Evolutionary conservation across 1,140 invertebrate genomes (phyloP).

Genomic region (Lanistes nyassanus): DNA sequence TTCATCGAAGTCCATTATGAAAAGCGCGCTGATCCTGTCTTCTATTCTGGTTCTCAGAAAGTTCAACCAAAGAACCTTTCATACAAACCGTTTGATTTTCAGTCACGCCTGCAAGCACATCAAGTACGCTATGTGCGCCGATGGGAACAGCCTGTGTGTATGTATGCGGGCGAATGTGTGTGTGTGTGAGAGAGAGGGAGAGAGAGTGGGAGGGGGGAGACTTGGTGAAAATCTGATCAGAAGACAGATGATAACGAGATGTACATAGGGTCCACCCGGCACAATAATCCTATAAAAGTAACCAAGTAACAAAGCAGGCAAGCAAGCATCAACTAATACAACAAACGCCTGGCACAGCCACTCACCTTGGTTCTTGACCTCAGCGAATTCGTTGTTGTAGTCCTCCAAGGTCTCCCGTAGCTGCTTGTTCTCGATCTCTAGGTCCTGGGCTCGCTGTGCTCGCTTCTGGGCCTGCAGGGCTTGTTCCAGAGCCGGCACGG

Average conservation of each 20-base stretch:
- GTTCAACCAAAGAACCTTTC: too few species aligned
- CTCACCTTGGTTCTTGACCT: slow-evolving; percentile 71
- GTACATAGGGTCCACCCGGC: background rate
- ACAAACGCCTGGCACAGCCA: too few species aligned
- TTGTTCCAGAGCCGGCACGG: slow-evolving; percentile 68
- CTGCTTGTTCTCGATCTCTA: slow-evolving; percentile 72
- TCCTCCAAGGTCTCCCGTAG: slow-evolving; percentile 70
- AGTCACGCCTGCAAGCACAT: too few species aligned
- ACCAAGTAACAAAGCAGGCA: background rate
- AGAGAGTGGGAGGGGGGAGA: slow-evolving; percentile 8
- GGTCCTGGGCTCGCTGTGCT: slow-evolving; percentile 66
- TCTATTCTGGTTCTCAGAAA: too few species aligned
- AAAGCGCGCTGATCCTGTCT: too few species aligned
- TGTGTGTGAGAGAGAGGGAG: background rate
- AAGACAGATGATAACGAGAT: background rate
- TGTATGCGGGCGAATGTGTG: background rate
- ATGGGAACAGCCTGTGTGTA: too few species aligned
- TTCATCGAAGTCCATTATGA: too few species aligned
- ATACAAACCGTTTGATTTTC: too few species aligned
- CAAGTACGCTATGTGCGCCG: too few species aligned
- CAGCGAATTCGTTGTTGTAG: slow-evolving; percentile 72
- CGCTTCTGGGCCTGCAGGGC: slow-evolving; percentile 68
- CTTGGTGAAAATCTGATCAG: background rate
- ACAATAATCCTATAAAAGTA: background rate
- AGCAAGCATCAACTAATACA: too few species aligned